These are phyloP conservation scores for Intellagama lesueurii DNA, from an alignment of 2,797 vertebrate species.

Conservation along the genomic window DNA sequence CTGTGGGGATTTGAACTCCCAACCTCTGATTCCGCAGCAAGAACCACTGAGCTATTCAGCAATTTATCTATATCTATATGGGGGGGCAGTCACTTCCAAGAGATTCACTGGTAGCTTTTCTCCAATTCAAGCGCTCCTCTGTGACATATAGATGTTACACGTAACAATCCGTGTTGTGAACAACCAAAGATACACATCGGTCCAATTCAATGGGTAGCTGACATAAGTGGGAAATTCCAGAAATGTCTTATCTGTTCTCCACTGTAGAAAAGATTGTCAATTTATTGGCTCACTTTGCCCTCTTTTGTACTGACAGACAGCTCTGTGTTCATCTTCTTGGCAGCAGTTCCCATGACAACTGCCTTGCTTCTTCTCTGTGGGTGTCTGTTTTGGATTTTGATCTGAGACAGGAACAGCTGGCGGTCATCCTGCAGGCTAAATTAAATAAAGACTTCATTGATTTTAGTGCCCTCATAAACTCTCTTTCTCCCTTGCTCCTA, in stretches of 20 bases:
- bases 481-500: slow-evolving; percentile 32
- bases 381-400: slow-evolving; percentile 58
- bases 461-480: slow-evolving; percentile 58
- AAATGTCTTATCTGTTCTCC: slow-evolving; percentile 10
- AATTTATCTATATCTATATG: too few species aligned
- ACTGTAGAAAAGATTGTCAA: slow-evolving; percentile 8
- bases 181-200: slow-evolving; percentile 29
- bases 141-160: background rate
- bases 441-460: slow-evolving; percentile 65
- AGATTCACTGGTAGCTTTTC: too few species aligned
- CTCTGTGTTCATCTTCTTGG: slow-evolving; percentile 13
- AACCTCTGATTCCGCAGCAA: too few species aligned
- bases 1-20: too few species aligned
- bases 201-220: background rate
- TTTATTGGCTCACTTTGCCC: slow-evolving; percentile 38
- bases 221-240: slow-evolving; percentile 9
- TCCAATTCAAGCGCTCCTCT: background rate
- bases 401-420: slow-evolving; percentile 56
- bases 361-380: slow-evolving; percentile 45
- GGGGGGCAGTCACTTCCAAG: too few species aligned
- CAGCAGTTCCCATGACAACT: slow-evolving; percentile 59
- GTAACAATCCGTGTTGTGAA: background rate
- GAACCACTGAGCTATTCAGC: too few species aligned
- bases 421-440: slow-evolving; percentile 62
- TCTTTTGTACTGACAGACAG: slow-evolving; percentile 46